Base-by-base conservation (phyloP, 2,888 invertebrate species). In the Loripinus fragilis region DNA sequence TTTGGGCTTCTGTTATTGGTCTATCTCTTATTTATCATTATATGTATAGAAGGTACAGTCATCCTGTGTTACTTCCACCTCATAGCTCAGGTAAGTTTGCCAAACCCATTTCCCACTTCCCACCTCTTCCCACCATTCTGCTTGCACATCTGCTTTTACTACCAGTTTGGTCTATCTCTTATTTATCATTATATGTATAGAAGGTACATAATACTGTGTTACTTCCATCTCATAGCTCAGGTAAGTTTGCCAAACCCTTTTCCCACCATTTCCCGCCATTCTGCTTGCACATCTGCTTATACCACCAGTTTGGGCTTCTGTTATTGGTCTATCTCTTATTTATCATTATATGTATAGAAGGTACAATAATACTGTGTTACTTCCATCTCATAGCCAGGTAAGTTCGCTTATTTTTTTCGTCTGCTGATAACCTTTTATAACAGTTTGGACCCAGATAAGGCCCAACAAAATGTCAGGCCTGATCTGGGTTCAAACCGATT, bases 281-380 rank as follows among this genome's bases (percentile, higher is more conserved):
- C n/a, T n/a, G n/a, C n/a, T n/a, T n/a, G n/a, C n/a, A n/a, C n/a
- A n/a, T n/a, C n/a, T n/a, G n/a, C n/a, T n/a, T 98, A 95, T 99
- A 99, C 94, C 99, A 99, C 95, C 99, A 99, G 99, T 99, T 95
- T 97, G 99, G 99, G 85, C 99, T 99, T 94, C 95, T 99, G 84
- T 98, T 99, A 94, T 95, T 99, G 88, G 99, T 99, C 73, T 99
- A 98, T 94, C 95, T 98, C 90, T 99, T 99, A 92, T 95, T 99
- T 85, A 96, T 99, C 87, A 97, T 99, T 92, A 99, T 99, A 0
- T 99, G 99, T 94, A 98, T 98, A 5, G 98, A 99, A 95, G 98
- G 99, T 23, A 99, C 99, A 66, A 97, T 99, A 89, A 95, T 99
- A 81, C 95, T 99, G 52, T 99, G 99, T 94, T 99, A 99, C 94